Percentiles rank a stretch among this genome's conserved stretches.
These are phyloP conservation scores for Maconellicoccus hirsutus DNA, from an alignment of 1,140 invertebrate genomes.

Conservation along the genomic window DNA sequence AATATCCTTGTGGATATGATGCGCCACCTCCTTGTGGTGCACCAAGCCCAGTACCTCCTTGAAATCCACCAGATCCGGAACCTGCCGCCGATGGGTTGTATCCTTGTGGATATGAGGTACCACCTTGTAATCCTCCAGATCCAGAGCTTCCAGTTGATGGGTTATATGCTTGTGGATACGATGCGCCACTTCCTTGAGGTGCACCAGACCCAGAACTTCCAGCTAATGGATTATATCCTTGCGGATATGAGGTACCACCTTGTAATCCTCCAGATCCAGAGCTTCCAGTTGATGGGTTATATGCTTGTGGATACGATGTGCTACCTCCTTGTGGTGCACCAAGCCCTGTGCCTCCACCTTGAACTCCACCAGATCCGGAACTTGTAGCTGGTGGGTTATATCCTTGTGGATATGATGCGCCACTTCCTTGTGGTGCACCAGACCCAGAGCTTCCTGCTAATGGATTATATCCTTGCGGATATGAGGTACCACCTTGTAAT, in stretches of 20 bases:
- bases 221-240: neutral
- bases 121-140: neutral
- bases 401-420: neutral
- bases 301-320: neutral
- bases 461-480: neutral
- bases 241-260: neutral
- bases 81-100: neutral
- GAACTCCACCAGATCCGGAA: neutral
- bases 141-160: neutral
- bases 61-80: neutral
- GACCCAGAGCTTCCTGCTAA: too few species aligned
- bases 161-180: neutral
- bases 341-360: neutral
- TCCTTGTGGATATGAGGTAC: neutral
- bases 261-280: neutral
- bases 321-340: neutral
- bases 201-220: neutral
- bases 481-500: neutral
- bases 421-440: neutral
- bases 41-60: neutral
- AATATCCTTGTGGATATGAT: neutral
- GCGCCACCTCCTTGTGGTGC: neutral
- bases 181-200: neutral
- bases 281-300: too few species aligned
- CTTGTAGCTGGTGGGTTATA: neutral